Conservation (phyloP, 2,797 vertebrate genomes). For the Pantherophis vulpinus region DNA sequence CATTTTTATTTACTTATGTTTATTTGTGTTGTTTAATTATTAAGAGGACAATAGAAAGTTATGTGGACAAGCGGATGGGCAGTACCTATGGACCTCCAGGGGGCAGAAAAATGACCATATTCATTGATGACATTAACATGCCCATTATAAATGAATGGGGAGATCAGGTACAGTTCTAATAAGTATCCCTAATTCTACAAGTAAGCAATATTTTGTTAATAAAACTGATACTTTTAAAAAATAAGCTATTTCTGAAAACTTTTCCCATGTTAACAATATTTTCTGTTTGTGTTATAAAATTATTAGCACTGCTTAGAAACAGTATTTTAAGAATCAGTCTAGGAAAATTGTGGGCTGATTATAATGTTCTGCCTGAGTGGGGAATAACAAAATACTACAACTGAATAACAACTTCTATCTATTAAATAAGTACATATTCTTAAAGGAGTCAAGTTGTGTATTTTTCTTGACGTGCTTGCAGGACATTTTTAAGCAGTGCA, state of each 20-base stretch:
- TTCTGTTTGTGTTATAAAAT: background rate
- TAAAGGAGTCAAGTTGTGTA: background rate
- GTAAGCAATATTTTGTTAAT: background rate
- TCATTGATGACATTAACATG: constrained; percentile 80
- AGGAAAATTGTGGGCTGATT: background rate
- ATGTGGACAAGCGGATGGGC: constrained; percentile 75
- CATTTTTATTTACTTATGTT: constrained; percentile 9
- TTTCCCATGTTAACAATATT: background rate
- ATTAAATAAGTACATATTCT: background rate
- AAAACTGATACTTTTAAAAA: background rate
- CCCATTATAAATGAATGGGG: constrained; percentile 79
- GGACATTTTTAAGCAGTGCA: background rate
- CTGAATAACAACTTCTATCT: background rate
- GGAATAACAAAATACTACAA: background rate
- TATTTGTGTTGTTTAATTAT: constrained; percentile 5
- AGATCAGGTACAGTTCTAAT: constrained; percentile 71
- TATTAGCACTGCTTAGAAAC: background rate
- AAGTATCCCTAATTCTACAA: background rate
- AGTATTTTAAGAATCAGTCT: background rate
- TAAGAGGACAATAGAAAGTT: constrained; percentile 77
- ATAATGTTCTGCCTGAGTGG: background rate
- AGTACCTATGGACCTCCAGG: constrained; percentile 76
- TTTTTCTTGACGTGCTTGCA: background rate
- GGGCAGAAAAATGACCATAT: constrained; percentile 77
- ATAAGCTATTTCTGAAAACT: background rate